Evolutionary conservation across 2,888 invertebrate genomes (phyloP), one percentile per base, ranked within the genome.

Genomic region (Nephrotoma appendiculata): DNA sequence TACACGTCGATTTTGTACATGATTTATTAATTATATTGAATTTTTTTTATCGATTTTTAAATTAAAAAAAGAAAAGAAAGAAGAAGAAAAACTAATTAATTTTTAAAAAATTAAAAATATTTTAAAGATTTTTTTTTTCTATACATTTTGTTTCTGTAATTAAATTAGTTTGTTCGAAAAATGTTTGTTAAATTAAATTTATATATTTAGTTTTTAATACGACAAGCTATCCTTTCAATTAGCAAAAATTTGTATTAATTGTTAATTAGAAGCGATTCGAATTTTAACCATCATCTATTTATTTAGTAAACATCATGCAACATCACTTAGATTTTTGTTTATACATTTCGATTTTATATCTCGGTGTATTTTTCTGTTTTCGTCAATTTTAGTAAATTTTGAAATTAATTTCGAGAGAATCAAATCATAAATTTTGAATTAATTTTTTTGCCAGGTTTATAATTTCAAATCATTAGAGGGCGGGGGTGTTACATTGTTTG

Each of bases 71-170:
- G 41, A 86, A 52, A 86, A 86, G 41, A 57, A 86, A 52, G 41
- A 57, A 48, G 52, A 86, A 52, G 42, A 52, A 86, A 86, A 86
- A 41, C 84, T 84, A 84, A 84, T 84, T 84, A 84, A 84, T 84
- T 42, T 42, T 42, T 84, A 84, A 84, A 84, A 84, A 84, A 84
- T 71, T 71, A 71, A 71, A 52, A 31, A 71, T 71, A 71, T 71
- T 71, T 15, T 71, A 31, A 71, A 31, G 71, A 71, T 71, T 31
- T 71, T n/a, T 48, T n/a, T 52, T 71, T 71, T 31, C 71, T 71
- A 71, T 71, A 71, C 71, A 71, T 71, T 71, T 71, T 31, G 15
- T 48, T 48, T 71, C 71, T 71, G 71, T 71, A 71, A 71, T 71
- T 71, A 71, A 15, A 52, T 71, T 71, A 71, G 71, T 71, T 71